Percentiles rank a stretch among this genome's conserved stretches.
phyloP scores from a whole-genome alignment of 2,797 vertebrate species.

The Gallirallus australis region DNA sequence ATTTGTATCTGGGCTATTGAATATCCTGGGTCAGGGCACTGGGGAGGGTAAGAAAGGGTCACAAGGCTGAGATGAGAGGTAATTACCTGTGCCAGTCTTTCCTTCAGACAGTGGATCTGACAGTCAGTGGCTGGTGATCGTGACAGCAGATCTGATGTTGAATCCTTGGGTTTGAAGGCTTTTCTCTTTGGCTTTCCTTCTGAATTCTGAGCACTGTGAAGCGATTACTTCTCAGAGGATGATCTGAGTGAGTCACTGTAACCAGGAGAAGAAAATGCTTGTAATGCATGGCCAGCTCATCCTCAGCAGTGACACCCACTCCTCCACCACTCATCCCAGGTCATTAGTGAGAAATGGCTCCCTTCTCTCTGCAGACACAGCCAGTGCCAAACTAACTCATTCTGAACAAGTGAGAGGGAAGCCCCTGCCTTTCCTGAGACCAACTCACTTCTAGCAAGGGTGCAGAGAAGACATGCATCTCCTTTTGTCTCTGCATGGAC shows the following conservation, averaged over 20 bases:
- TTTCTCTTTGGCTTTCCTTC: constrained; percentile 43
- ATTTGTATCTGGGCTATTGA: neutral
- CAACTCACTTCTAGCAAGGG: neutral
- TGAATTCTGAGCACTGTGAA: neutral
- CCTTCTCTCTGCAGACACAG: neutral
- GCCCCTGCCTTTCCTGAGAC: neutral
- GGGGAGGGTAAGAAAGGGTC: neutral
- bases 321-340: constrained; percentile 13
- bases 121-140: neutral
- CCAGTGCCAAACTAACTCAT: neutral
- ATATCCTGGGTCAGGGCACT: fast-evolving
- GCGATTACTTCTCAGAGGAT: constrained; percentile 52
- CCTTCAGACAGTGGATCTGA: neutral
- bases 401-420: neutral
- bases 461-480: neutral
- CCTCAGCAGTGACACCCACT: constrained; percentile 46
- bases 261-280: constrained; percentile 31
- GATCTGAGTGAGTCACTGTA: constrained; percentile 71
- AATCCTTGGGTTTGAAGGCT: neutral
- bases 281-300: constrained; percentile 25
- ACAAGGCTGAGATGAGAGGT: neutral
- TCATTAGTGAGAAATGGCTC: constrained; percentile 4
- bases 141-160: neutral
- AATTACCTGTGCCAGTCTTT: constrained; percentile 47
- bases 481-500: neutral